Evolutionary conservation across 2,113 vertebrate genomes (phyloP), one percentile per base, ranked within the genome.

Genomic region (Mesembrinibis cayennensis): DNA sequence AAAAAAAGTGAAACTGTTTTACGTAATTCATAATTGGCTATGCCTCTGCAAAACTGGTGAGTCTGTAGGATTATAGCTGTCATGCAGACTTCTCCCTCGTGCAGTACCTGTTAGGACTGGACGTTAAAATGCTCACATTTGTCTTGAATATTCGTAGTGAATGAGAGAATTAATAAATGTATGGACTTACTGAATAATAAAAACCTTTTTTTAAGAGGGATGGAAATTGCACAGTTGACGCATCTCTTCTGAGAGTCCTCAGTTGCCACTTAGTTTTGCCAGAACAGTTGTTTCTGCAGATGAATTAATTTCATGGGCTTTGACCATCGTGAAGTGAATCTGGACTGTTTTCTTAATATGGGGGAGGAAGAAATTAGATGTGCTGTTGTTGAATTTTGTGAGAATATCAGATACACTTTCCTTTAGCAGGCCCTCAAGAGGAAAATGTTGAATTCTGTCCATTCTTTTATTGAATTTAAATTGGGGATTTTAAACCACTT

Each of bases 221-320:
- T 79, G 91, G 62, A 22, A 63, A 36, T 85, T 72, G 50, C 42
- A 45, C 87, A 93, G 93, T 91, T 32, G 55, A 44, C 77, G 44
- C 19, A 45, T 71, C 81, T 49, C 81, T 96, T 90, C 38, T 49
- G 78, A 77, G 87, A 93, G 84, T 52, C 90, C 62, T 90, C 40
- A 25, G 21, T 56, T 94, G 87, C 82, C 47, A 26, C 66, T 78
- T 84, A 61, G 44, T 72, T 94, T 89, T 93, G 78, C 61, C 78
- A 61, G 89, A 87, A 59, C 16, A 34, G 56, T 94, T 85, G 65
- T 89, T 89, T 67, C 56, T 93, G 91, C 61, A 67, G 77, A 50
- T 82, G 88, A 89, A 94, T 93, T 66, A 59, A 59, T 89, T 92
- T 92, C 23, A 23, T 65, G 86, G 87, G 78, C 74, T 93, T 72